Percentiles rank a stretch among this genome's conserved stretches.
phyloP scores from a whole-genome alignment of 2,888 invertebrate genomes.

The Eristalinus sepulchralis region DNA sequence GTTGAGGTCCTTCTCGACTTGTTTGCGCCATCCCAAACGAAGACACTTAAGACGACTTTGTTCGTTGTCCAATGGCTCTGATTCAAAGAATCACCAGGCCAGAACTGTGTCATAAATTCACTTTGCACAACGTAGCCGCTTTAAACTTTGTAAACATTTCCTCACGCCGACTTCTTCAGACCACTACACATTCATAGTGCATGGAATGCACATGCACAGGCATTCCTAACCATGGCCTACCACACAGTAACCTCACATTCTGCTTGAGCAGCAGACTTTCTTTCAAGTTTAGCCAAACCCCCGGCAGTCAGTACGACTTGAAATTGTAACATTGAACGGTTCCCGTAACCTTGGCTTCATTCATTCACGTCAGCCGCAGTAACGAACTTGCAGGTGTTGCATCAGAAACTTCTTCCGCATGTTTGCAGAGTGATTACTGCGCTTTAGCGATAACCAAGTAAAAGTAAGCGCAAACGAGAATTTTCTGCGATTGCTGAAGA shows the following conservation, averaged over 20 bases:
- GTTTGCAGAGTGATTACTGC: neutral
- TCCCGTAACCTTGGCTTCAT: slow-evolving; percentile 25
- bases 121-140: no score
- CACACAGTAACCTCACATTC: neutral
- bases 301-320: neutral
- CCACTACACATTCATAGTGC: neutral
- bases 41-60: no score
- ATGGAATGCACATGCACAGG: no score
- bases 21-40: no score
- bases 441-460: neutral
- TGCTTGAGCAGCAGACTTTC: neutral
- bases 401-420: slow-evolving; percentile 25
- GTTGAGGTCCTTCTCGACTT: no score
- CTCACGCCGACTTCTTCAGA: no score
- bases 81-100: no score
- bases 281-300: neutral
- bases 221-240: neutral
- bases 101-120: no score
- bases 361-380: neutral
- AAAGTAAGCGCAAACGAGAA: neutral
- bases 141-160: no score
- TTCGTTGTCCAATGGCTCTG: no score
- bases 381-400: neutral
- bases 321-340: neutral
- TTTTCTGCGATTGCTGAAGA: neutral